phyloP scores from a whole-genome alignment of 2,797 vertebrate species.

The Brachyrhaphis roseni region DNA sequence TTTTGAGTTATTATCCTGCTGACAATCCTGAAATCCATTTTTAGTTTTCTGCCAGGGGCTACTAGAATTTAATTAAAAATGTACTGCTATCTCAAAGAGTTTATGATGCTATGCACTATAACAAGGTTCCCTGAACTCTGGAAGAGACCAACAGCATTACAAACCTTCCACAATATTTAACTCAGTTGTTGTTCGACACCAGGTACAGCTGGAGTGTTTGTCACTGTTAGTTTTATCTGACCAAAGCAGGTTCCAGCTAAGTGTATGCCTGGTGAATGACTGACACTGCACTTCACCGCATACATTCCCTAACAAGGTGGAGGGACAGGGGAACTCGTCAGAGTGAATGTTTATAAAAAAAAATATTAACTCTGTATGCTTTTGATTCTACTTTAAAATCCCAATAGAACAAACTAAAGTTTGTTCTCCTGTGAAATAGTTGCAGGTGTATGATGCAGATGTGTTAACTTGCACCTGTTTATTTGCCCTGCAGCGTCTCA shows the following conservation, averaged over 20 bases:
- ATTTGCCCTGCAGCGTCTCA: slow-evolving; percentile 82
- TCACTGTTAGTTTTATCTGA: background rate
- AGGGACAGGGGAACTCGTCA: background rate
- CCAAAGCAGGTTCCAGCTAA: background rate
- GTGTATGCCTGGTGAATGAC: too few species aligned
- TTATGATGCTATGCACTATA: background rate
- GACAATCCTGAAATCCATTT: background rate
- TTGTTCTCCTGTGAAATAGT: background rate
- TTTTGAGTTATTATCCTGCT: background rate
- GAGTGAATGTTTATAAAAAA: background rate
- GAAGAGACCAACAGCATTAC: background rate
- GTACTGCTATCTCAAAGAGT: background rate
- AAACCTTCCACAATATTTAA: background rate
- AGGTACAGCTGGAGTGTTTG: background rate
- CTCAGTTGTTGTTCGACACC: background rate
- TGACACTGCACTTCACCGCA: too few species aligned
- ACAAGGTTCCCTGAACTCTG: background rate
- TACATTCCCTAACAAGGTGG: background rate
- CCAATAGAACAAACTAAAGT: background rate
- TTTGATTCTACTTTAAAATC: background rate
- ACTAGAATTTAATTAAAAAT: background rate
- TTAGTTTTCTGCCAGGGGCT: background rate
- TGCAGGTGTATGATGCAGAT: background rate
- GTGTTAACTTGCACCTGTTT: background rate
- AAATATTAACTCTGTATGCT: background rate